Base-by-base conservation (phyloP, 2,888 invertebrate genomes). In the Chironomus riparius region DNA sequence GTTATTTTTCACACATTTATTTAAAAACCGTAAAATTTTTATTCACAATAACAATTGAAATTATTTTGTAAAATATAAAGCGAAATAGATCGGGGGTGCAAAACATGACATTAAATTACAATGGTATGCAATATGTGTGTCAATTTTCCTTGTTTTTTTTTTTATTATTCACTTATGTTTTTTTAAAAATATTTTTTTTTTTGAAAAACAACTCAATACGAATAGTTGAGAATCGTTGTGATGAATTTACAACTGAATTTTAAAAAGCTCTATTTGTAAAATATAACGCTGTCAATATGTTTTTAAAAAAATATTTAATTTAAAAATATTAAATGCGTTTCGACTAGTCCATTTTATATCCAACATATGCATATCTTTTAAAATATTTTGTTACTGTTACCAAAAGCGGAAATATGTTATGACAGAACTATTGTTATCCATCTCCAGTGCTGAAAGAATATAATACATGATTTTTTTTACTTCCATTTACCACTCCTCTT, bases 41-140 rank as follows among this genome's bases (percentile, higher is more conserved):
- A 56, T 56, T 65, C 21, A 6, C 2, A 56, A 56, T 56, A 56
- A 56, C 18, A 56, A 56, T 56, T 15, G 5, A 15, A n/a, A 15
- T 18, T 2, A n/a, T 15, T 56, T 15, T 56, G 56, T 15, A 13
- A n/a, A 56, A n/a, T 56, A 56, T 38, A 38, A 38, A 38, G 38
- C 10, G 15, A 56, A 56, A 56, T 15, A 24, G 12, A 18, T 72
- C 48, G 74, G 65, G 74, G 65, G 68, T 74, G 74, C 74, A 24
- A 68, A 74, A 74, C 74, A 65, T 47, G 74, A 74, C 62, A 74
- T 65, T 74, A 74, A 74, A 68, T 38, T 28, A 74, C 74, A 74
- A 74, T 74, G 74, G 68, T 68, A 74, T 74, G 74, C 74, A 74
- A 74, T 74, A 74, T 71, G 50, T 71, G 71, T 71, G 65, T 65